Conservation (phyloP, 1,140 invertebrate genomes). For the Lineus longissimus region DNA sequence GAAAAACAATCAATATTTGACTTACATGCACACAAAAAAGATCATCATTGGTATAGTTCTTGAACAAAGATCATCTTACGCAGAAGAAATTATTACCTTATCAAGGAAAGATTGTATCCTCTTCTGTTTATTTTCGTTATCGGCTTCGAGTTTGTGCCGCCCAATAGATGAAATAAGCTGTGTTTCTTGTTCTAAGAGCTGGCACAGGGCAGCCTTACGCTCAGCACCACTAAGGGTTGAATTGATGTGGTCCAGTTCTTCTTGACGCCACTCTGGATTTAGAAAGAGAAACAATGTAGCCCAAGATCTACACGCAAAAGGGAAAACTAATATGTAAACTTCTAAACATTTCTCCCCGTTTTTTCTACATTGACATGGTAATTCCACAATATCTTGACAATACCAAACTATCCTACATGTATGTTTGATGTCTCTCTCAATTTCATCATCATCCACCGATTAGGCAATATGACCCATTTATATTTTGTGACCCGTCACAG, state of each 20-base stretch:
- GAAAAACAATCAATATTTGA: not conserved
- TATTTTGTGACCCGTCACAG: no score
- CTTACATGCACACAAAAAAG: not conserved
- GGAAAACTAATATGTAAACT: no score
- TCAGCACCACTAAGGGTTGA: conserved; percentile 44
- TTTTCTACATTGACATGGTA: no score
- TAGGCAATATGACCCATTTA: no score
- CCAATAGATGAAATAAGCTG: conserved; percentile 53
- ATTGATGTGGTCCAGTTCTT: conserved; percentile 51
- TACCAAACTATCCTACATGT: no score
- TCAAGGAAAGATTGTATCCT: conserved; percentile 49
- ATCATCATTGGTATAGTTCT: not conserved
- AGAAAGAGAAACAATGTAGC: conserved; percentile 12
- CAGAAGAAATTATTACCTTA: no score
- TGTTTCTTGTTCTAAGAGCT: conserved; percentile 54
- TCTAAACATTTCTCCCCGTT: no score
- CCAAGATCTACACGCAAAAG: no score
- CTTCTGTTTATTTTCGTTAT: conserved; percentile 45
- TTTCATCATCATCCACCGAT: no score
- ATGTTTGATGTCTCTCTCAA: no score
- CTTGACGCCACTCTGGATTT: conserved; percentile 48
- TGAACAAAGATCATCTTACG: no score
- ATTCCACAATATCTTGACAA: no score
- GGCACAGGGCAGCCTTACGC: conserved; percentile 51
- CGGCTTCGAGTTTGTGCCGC: conserved; percentile 49